Evolutionary conservation across 2,797 vertebrate genomes (phyloP).

Genomic region (Choloepus didactylus): DNA sequence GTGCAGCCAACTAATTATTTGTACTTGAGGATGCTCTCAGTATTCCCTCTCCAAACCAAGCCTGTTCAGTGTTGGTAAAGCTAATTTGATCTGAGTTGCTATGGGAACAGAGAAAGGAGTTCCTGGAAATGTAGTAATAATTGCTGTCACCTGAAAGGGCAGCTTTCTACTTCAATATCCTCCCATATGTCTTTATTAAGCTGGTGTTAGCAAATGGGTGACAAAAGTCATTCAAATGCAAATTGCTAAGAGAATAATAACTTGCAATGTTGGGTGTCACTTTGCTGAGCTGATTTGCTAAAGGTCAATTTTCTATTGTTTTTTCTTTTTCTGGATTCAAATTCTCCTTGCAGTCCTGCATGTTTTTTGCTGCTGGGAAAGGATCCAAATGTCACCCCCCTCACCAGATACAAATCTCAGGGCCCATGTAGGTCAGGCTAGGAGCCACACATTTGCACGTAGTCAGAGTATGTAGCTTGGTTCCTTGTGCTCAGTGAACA

Average conservation of each 20-base stretch:
- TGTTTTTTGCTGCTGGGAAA: not conserved
- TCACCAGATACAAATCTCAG: not conserved
- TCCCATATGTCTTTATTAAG: slow-evolving; percentile 62
- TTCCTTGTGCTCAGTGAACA: not conserved
- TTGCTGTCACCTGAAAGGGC: slow-evolving; percentile 73
- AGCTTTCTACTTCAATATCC: slow-evolving; percentile 45
- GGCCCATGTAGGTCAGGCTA: not conserved
- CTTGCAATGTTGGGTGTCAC: not conserved
- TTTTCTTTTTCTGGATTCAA: slow-evolving; percentile 4
- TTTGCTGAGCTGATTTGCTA: not conserved
- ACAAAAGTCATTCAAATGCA: slow-evolving; percentile 53
- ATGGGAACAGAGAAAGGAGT: slow-evolving; percentile 77
- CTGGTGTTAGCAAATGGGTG: slow-evolving; percentile 56
- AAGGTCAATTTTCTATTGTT: not conserved
- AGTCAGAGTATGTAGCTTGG: not conserved
- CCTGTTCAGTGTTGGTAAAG: slow-evolving; percentile 44
- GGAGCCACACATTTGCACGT: not conserved
- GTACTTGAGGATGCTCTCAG: not conserved
- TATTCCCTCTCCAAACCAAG: slow-evolving; percentile 43
- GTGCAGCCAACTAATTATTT: not conserved
- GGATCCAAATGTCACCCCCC: not conserved
- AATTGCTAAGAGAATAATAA: not conserved
- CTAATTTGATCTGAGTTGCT: slow-evolving; percentile 78
- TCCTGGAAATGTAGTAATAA: slow-evolving; percentile 73
- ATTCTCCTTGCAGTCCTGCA: not conserved